These are phyloP conservation scores for Channallabes apus DNA, from an alignment of 2,797 vertebrate species.

Conservation along the genomic window DNA sequence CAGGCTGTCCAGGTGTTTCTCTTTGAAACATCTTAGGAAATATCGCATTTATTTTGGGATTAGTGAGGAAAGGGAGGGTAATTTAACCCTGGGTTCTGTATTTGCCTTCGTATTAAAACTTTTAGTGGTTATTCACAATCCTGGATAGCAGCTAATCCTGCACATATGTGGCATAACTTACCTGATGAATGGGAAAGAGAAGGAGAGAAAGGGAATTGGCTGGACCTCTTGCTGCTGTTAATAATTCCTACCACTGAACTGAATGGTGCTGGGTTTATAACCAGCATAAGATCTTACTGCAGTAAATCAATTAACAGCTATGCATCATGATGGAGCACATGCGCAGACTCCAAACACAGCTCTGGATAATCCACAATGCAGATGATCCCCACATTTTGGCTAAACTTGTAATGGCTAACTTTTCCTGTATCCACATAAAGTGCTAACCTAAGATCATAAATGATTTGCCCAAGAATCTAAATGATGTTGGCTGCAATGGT, in stretches of 20 bases:
- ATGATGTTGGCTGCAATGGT: constrained; percentile 41
- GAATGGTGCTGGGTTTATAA: constrained; percentile 10
- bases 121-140: constrained; percentile 29
- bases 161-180: constrained; percentile 28
- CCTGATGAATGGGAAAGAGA: constrained; percentile 42
- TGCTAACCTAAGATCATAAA: constrained; percentile 11
- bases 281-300: constrained; percentile 57
- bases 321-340: constrained; percentile 62
- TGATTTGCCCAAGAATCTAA: constrained; percentile 20
- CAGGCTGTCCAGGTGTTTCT: constrained; percentile 57
- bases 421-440: constrained; percentile 17
- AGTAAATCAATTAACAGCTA: constrained; percentile 66
- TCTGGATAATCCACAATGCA: constrained; percentile 15
- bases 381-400: constrained; percentile 18
- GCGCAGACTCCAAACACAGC: constrained; percentile 44
- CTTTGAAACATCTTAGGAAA: constrained; percentile 60
- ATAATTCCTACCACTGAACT: background rate
- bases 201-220: constrained; percentile 23
- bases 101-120: constrained; percentile 11
- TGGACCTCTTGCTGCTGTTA: background rate
- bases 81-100: constrained; percentile 29
- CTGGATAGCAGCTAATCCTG: constrained; percentile 51
- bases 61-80: constrained; percentile 51
- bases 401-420: constrained; percentile 17
- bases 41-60: constrained; percentile 59